Base-by-base conservation (phyloP, 2,797 vertebrate genomes). In the Mus caroli region DNA sequence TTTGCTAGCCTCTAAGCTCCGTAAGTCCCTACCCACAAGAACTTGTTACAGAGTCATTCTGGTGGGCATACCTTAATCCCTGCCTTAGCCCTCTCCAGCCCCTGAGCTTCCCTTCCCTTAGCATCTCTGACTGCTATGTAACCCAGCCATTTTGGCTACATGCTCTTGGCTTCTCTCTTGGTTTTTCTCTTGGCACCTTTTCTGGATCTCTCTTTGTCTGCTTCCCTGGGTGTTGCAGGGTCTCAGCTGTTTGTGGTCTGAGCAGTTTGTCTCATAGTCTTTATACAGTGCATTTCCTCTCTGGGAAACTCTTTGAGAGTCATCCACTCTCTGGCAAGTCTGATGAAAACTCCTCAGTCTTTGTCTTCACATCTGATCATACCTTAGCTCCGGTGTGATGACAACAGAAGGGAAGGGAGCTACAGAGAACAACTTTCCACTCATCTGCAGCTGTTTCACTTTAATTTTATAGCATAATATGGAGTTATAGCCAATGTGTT, bases 261-360 rank as follows among this genome's bases (percentile, higher is more conserved):
- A 79, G 28, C 20, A 88, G 17, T 34, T n/a, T n/a, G 0, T 2
- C 26, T 46, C 50, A 31, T 37, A n/a, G 3, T 22, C 22, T 15
- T 28, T 11, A 76, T 7, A 40, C 79, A 82, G n/a, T 50, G 4
- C 6, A 40, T n/a, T 20, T 80, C 28, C 50, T 76, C 20, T 6
- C 28, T 26, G 80, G 37, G 60, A 73, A 92, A 46, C 52, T 82
- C n/a, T 52, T 52, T 76, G 50, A 71, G 77, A 77, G 46, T 17
- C 19, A 37, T 37, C 4, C 20, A 12, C n/a, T 88, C 84, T 37
- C 87, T 43, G 54, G 26, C 3, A 84, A 60, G 6, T 73, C 67
- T 92, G 50, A 79, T 85, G 60, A 75, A 96, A 80, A 69, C 50
- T 71, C 37, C 54, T 31, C 14, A 78, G 78, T 94, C 20, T 84